Evolutionary conservation across 1,140 invertebrate genomes (phyloP).

Genomic region (Lepidurus arcticus): DNA sequence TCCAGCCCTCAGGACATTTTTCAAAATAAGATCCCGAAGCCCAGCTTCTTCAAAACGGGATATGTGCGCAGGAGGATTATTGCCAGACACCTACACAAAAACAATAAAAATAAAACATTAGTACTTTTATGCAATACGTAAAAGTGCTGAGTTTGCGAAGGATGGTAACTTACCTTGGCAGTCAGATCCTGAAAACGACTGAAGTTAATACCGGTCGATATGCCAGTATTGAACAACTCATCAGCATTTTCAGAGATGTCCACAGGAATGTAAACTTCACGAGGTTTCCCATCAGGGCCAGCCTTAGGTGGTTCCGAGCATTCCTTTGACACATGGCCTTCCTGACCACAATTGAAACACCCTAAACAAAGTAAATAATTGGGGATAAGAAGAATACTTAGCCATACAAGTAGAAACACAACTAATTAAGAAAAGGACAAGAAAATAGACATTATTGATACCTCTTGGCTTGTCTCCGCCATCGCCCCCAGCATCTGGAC

Average conservation of each 20-base stretch:
- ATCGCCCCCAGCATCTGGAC: constrained; percentile 28
- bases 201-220: constrained; percentile 80
- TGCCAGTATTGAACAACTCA: constrained; percentile 62
- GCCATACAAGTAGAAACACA: constrained; percentile 40
- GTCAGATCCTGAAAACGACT: constrained; percentile 75
- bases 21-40: constrained; percentile 58
- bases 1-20: constrained; percentile 72
- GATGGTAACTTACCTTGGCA: constrained; percentile 57
- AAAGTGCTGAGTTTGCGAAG: constrained; percentile 27
- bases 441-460: neutral
- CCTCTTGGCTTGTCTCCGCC: constrained; percentile 26
- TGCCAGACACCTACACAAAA: constrained; percentile 54
- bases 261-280: constrained; percentile 73
- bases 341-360: constrained; percentile 42
- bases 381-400: constrained; percentile 37
- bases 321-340: constrained; percentile 39
- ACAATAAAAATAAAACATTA: constrained; percentile 7
- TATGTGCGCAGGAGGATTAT: constrained; percentile 59
- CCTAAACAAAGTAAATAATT: constrained; percentile 39
- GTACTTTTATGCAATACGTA: neutral
- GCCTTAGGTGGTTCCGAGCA: constrained; percentile 36
- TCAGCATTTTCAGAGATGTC: constrained; percentile 63
- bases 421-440: neutral
- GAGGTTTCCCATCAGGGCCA: constrained; percentile 46
- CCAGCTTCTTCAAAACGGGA: constrained; percentile 63